Evolutionary conservation across 2,113 vertebrate genomes (phyloP).

Genomic region (Myanophis thanlyinensis): DNA sequence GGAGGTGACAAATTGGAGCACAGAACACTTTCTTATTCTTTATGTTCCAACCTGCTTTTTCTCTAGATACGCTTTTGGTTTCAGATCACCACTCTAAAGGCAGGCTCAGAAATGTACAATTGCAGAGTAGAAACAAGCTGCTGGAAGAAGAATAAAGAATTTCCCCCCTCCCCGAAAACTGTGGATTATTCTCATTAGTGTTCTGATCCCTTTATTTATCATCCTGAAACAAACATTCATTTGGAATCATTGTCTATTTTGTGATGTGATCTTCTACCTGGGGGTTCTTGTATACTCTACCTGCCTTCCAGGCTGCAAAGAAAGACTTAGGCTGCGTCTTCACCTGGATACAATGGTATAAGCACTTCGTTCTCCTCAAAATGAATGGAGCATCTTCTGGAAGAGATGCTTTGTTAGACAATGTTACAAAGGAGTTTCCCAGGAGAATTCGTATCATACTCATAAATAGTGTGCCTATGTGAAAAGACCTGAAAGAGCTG

Average conservation of each 20-base stretch:
- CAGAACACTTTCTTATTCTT: neutral
- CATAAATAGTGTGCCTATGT: neutral
- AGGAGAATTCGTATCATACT: neutral
- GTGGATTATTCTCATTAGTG: neutral
- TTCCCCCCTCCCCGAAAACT: too few species aligned
- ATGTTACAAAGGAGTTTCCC: neutral
- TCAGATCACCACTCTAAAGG: neutral
- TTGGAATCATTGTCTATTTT: neutral
- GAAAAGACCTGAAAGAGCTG: neutral
- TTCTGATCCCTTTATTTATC: neutral
- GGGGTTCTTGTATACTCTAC: neutral
- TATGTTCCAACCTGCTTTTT: neutral
- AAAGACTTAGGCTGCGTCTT: neutral
- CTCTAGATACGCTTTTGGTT: neutral
- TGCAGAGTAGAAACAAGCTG: neutral
- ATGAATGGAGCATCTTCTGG: neutral
- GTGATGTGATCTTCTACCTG: neutral
- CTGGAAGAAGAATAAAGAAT: neutral
- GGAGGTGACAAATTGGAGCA: neutral
- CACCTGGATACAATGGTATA: neutral
- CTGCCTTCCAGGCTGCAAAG: neutral
- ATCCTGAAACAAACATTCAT: neutral
- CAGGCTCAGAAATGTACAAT: neutral
- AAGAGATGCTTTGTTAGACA: neutral
- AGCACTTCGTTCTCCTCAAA: neutral